phyloP scores from a whole-genome alignment of 2,888 invertebrate genomes.

The Metalampra italica region DNA sequence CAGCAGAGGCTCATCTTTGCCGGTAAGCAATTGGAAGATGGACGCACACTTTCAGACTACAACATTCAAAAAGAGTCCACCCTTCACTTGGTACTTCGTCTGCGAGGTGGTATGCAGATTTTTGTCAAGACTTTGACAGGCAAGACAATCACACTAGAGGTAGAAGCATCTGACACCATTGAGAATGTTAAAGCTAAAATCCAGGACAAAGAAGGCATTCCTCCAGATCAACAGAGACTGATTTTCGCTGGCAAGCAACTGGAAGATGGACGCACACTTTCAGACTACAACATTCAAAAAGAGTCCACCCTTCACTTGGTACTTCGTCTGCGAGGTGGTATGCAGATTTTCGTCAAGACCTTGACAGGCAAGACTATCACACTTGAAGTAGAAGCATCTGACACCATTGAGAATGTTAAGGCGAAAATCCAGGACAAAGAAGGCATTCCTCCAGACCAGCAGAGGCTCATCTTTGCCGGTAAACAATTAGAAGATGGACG shows the following conservation, averaged over 20 bases:
- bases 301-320: conserved; percentile 29
- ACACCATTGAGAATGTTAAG: conserved; percentile 35
- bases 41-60: conserved; percentile 39
- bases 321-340: conserved; percentile 38
- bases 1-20: conserved; percentile 33
- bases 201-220: conserved; percentile 32
- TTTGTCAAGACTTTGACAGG: conserved; percentile 38
- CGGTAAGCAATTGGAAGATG: conserved; percentile 38
- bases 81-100: conserved; percentile 26
- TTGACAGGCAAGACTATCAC: conserved; percentile 37
- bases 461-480: conserved; percentile 30
- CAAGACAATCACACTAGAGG: conserved; percentile 32
- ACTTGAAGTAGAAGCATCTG: conserved; percentile 30
- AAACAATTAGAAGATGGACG: conserved; percentile 42
- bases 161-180: conserved; percentile 32
- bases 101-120: conserved; percentile 22
- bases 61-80: conserved; percentile 44
- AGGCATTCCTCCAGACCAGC: conserved; percentile 34
- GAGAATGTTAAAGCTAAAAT: conserved; percentile 34
- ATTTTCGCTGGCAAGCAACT: conserved; percentile 35
- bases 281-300: conserved; percentile 13
- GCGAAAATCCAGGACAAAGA: conserved; percentile 36
- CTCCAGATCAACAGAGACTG: conserved; percentile 21
- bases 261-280: conserved; percentile 35
- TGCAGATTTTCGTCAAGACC: conserved; percentile 46